These are phyloP conservation scores for Entomyzon cyanotis DNA, from an alignment of 2,113 vertebrate species.

Conservation along the genomic window DNA sequence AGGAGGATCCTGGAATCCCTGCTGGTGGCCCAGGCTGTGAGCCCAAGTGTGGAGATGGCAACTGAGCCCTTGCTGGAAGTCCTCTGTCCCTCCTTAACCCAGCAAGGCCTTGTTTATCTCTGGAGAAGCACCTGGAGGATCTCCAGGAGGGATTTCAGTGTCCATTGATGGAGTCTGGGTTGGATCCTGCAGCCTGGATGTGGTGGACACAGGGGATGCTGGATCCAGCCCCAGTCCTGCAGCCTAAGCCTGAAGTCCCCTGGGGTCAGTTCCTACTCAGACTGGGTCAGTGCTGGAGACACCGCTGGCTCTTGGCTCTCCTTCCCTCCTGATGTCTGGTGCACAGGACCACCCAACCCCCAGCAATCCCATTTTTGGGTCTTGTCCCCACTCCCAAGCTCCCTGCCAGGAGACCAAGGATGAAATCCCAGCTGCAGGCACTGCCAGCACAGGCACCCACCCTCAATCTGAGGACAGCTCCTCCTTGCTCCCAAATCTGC, in stretches of 20 bases:
- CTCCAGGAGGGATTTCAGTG: neutral
- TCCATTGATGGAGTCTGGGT: neutral
- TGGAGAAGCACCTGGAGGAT: neutral
- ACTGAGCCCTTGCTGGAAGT: neutral
- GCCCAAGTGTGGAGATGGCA: neutral
- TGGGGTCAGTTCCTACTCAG: neutral
- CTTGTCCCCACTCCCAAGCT: rapidly evolving
- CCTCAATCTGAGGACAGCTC: neutral
- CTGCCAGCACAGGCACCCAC: neutral
- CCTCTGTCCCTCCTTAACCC: neutral
- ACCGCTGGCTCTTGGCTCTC: neutral
- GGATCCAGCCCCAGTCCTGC: neutral
- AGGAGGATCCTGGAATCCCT: neutral
- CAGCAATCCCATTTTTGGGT: neutral
- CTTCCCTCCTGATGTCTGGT: neutral
- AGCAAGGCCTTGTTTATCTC: neutral
- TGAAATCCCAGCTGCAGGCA: neutral
- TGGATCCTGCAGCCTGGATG: neutral
- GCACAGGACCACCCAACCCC: no score
- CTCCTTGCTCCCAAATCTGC: neutral
- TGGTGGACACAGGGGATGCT: neutral
- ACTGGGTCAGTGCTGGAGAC: neutral
- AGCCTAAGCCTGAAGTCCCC: neutral
- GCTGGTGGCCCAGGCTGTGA: neutral
- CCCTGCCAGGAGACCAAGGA: neutral